Conservation (phyloP, 2,888 invertebrate species). For the Harpalus rubripes region DNA sequence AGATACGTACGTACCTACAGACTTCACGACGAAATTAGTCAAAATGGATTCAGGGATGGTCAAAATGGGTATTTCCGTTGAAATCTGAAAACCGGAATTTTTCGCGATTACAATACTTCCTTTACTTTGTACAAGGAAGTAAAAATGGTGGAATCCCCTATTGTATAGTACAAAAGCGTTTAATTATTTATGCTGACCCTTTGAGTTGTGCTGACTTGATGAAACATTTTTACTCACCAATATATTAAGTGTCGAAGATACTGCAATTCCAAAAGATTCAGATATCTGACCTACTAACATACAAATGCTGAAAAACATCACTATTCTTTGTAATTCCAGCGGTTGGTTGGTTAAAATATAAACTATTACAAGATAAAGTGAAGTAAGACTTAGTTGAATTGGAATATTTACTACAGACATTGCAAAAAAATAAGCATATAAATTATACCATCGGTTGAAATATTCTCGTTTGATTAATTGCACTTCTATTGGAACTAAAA, state of each 20-base stretch:
- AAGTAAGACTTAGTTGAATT: slow-evolving; percentile 83
- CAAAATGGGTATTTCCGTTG: too few relatives aligned
- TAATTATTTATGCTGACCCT: too few relatives aligned
- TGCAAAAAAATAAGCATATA: slow-evolving; percentile 89
- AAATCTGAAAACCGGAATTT: too few relatives aligned
- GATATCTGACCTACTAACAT: slow-evolving; percentile 87
- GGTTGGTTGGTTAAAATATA: slow-evolving; percentile 89
- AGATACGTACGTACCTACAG: too few relatives aligned
- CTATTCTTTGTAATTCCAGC: slow-evolving; percentile 83
- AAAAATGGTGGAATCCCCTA: too few relatives aligned
- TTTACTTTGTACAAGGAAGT: too few relatives aligned
- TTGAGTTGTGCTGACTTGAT: background rate
- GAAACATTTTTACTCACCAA: slow-evolving; percentile 81
- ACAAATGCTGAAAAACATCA: slow-evolving; percentile 85
- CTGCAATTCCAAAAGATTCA: slow-evolving; percentile 87
- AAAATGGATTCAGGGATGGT: too few relatives aligned
- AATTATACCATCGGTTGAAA: slow-evolving; percentile 91
- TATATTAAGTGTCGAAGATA: slow-evolving; percentile 87
- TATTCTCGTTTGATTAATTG: slow-evolving; percentile 88
- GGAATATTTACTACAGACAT: slow-evolving; percentile 86
- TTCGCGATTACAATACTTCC: too few relatives aligned
- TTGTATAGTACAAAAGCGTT: too few relatives aligned
- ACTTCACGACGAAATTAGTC: too few relatives aligned
- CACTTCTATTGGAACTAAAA: slow-evolving; percentile 88
- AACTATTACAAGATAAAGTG: slow-evolving; percentile 85